Evolutionary conservation across 1,140 invertebrate genomes (phyloP).

Genomic region (Polypedilum pembai): DNA sequence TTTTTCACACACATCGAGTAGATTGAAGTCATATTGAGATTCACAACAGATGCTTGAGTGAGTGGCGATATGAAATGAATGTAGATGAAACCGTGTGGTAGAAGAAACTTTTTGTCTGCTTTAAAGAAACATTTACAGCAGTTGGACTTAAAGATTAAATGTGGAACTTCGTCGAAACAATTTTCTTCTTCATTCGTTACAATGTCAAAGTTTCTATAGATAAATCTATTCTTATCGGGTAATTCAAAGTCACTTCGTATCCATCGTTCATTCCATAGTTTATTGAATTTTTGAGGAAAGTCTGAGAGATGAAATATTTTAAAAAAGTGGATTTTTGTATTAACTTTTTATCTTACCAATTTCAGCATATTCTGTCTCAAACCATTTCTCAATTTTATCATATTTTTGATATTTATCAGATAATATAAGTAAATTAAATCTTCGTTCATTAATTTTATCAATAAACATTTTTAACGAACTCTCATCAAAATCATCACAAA

Average conservation of each 20-base stretch:
- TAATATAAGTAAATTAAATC: constrained; percentile 69
- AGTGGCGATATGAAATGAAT: constrained; percentile 61
- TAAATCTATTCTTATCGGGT: constrained; percentile 73
- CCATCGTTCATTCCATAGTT: constrained; percentile 6
- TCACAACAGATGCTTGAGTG: constrained; percentile 49
- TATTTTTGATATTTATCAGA: constrained; percentile 53
- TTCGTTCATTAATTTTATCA: constrained; percentile 57
- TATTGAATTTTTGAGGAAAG: background rate
- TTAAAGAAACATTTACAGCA: constrained; percentile 70
- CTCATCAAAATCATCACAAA: constrained; percentile 74
- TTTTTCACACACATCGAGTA: constrained; percentile 22
- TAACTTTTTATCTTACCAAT: constrained; percentile 52
- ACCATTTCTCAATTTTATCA: constrained; percentile 59
- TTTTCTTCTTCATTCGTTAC: constrained; percentile 1
- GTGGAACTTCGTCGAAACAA: constrained; percentile 32
- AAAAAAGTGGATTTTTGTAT: constrained; percentile 46
- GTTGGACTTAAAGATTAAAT: constrained; percentile 50
- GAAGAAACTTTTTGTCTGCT: constrained; percentile 68
- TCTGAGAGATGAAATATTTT: background rate
- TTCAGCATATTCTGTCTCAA: constrained; percentile 40
- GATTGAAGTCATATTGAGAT: constrained; percentile 32
- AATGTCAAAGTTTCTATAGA: constrained; percentile 73
- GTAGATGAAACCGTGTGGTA: constrained; percentile 64
- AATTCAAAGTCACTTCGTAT: constrained; percentile 51
- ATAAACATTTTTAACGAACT: constrained; percentile 58